Conservation (phyloP, 2,888 invertebrate species). For the Pantelozetes paolii region DNA sequence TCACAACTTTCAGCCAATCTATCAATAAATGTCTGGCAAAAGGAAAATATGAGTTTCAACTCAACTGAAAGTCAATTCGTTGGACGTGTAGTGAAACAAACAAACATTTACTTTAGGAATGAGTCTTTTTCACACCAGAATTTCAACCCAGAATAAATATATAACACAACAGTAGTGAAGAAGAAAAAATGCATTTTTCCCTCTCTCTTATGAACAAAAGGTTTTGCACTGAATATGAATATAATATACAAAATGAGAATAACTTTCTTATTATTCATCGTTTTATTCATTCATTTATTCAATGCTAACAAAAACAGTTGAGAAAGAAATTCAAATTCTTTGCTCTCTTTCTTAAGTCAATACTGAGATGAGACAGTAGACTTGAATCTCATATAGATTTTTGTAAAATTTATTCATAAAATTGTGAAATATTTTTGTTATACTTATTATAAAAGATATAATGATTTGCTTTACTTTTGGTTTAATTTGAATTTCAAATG, state of each 20-base stretch:
- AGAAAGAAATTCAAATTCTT: not conserved
- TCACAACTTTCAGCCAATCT: constrained; percentile 1
- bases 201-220: no score
- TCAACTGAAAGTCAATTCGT: no score
- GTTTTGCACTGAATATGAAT: not conserved
- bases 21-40: constrained; percentile 8
- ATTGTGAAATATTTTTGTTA: not conserved
- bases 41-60: no score
- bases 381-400: not conserved
- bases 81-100: not conserved
- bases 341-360: constrained; percentile 2
- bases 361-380: not conserved
- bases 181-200: no score
- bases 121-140: no score
- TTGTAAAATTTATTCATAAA: no score
- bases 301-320: not conserved
- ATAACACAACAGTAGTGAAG: no score
- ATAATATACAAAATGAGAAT: not conserved
- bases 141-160: no score
- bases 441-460: no score
- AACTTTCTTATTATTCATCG: not conserved
- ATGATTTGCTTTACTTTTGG: no score
- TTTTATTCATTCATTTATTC: constrained; percentile 2
- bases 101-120: constrained; percentile 6
- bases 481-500: no score